Conservation (phyloP, 2,888 invertebrate genomes). For the Lapara coniferarum region DNA sequence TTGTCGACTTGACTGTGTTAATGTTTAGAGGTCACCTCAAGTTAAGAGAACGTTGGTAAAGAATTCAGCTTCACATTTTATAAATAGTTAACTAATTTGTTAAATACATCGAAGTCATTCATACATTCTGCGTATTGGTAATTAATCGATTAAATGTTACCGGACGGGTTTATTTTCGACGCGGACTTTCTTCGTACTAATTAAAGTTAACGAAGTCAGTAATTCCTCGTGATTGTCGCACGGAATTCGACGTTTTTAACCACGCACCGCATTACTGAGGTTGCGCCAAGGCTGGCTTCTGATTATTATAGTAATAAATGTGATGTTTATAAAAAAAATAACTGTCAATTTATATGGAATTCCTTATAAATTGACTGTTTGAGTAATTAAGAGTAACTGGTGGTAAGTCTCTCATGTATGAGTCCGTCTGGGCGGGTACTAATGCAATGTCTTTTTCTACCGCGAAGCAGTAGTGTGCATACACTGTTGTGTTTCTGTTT, state of each 20-base stretch:
- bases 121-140: slow-evolving; percentile 11
- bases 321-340: not conserved
- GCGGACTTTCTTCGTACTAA: slow-evolving; percentile 23
- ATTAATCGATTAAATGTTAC: slow-evolving; percentile 15
- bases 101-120: not conserved
- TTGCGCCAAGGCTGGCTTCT: slow-evolving; percentile 14
- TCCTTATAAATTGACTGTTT: no score
- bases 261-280: slow-evolving; percentile 1
- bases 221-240: not conserved
- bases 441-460: no score
- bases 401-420: no score
- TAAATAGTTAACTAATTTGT: not conserved
- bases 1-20: not conserved
- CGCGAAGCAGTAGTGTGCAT: no score
- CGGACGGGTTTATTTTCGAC: slow-evolving; percentile 20
- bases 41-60: no score
- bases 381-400: no score
- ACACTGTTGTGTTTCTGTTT: no score
- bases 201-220: slow-evolving; percentile 28
- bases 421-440: no score
- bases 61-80: not conserved
- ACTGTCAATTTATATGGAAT: not conserved
- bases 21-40: no score
- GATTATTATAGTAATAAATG: slow-evolving; percentile 9
- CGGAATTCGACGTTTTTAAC: slow-evolving; percentile 15